Base-by-base conservation (phyloP, 53 echinoderm and acorn worm species). In the Stichopus horrens region DNA sequence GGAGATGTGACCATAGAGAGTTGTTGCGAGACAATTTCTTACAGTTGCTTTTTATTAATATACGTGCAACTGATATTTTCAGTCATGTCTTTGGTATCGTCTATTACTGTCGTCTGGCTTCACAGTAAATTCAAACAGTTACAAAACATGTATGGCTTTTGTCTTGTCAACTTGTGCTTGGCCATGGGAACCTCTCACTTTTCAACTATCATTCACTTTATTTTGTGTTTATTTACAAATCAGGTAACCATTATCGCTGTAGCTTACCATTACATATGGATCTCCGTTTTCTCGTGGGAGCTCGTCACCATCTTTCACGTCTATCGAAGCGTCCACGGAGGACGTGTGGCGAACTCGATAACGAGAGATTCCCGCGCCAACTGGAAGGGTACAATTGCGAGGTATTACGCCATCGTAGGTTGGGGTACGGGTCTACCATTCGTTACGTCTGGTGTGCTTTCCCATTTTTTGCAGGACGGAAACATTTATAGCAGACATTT, bases 131-230 rank as follows among this genome's bases (percentile, higher is more conserved):
- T 66, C 20, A 20, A 20, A 11, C 63, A 59, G 52, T 51, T 85
- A 4, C 85, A 65, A 13, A 85, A 85, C 22, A 8, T 85, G 23
- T 85, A 68, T 52, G 85, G 85, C 10, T 85, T 85, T 23, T 85
- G 85, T 85, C n/a, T 85, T 11, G 8, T 85, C 58, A 59, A 53
- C 37, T 65, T 85, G 11, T 66, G 58, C 52, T 22, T 11, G 5
- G 52, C 85, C 14, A 16, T 85, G 58, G 66, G 23, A 0, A 67
- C 52, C 66, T 13, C 67, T 52, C 16, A 63, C 52, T 22, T 37
- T 37, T 37, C 37, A 0, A 37, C 37, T 1, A 37, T 85, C 23
- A 11, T 85, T 10, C 65, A 65, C 0, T 37, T 85, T 22, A 20
- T 85, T n/a, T 52, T 58, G 14, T 23, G 23, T 9, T 23, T 85